phyloP scores from a whole-genome alignment of 2,888 invertebrate genomes.

The Drosophila meridionalis region DNA sequence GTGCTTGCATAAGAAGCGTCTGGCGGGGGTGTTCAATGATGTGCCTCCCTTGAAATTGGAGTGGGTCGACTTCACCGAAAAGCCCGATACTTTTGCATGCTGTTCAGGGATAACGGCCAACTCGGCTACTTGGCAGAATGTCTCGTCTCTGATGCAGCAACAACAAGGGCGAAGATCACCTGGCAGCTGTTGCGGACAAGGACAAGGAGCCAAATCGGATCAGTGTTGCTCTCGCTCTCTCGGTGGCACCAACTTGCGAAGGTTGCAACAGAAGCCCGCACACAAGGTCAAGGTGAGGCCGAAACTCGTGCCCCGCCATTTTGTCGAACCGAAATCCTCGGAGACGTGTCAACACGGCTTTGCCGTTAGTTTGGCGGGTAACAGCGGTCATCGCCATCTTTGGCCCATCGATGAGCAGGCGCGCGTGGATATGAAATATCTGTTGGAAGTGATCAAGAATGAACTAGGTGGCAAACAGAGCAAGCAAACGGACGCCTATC shows the following conservation, averaged over 20 bases:
- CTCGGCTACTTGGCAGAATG: constrained; percentile 18
- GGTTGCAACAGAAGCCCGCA: not conserved
- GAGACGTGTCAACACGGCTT: not conserved
- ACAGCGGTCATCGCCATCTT: not conserved
- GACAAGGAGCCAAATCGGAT: not conserved
- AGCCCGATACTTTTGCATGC: not conserved
- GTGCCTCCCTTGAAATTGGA: constrained; percentile 65
- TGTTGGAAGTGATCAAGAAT: constrained; percentile 56
- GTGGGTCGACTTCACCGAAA: constrained; percentile 56
- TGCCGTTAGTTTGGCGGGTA: not conserved
- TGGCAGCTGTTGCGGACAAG: constrained; percentile 11
- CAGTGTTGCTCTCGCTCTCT: constrained; percentile 12
- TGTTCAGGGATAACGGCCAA: constrained; percentile 2
- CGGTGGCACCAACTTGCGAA: constrained; percentile 25
- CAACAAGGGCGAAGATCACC: not conserved
- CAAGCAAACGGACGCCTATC: constrained; percentile 52
- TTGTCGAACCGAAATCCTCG: not conserved
- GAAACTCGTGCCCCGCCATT: constrained; percentile 34
- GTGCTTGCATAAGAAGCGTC: constrained; percentile 65
- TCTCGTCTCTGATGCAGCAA: constrained; percentile 10
- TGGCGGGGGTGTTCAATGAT: constrained; percentile 68
- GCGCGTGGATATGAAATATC: constrained; percentile 32
- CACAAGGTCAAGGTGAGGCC: constrained; percentile 30
- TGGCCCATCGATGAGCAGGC: constrained; percentile 9
- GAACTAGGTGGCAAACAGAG: constrained; percentile 74